phyloP scores from a whole-genome alignment of 1,140 invertebrate genomes.

The Parasteatoda tepidariorum region DNA sequence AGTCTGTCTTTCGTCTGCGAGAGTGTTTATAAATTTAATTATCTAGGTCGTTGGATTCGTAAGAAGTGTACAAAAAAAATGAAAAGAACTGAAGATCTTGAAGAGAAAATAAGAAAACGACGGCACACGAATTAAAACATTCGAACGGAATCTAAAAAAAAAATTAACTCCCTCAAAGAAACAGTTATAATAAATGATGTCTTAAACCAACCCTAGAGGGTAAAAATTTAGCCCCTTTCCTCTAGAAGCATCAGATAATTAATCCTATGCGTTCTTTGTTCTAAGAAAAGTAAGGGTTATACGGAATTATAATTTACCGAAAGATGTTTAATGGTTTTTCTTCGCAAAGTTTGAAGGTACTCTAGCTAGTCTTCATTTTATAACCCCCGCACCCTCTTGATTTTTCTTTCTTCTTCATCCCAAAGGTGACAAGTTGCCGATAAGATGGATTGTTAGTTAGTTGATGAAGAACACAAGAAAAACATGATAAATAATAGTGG shows the following conservation, averaged over 20 bases:
- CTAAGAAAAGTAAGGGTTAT: conserved; percentile 11
- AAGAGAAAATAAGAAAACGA: background rate
- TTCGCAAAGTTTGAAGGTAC: background rate
- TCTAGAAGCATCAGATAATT: conserved; percentile 12
- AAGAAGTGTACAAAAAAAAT: background rate
- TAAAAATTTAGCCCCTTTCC: background rate
- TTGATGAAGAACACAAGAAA: background rate
- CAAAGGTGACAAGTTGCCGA: background rate
- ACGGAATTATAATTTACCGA: conserved; percentile 6
- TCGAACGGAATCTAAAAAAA: background rate
- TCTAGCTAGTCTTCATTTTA: background rate
- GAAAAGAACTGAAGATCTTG: background rate
- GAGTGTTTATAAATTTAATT: background rate
- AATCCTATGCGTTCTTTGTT: conserved; percentile 14
- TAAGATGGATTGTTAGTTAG: background rate
- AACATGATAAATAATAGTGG: background rate
- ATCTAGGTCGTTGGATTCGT: background rate
- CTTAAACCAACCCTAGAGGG: background rate
- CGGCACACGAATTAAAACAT: background rate
- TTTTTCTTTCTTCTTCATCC: background rate
- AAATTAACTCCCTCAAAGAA: background rate
- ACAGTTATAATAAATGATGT: background rate
- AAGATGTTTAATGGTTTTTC: background rate
- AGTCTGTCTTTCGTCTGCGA: too few species aligned
- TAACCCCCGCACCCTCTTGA: too few species aligned